Evolutionary conservation across 2,113 vertebrate genomes (phyloP).

Genomic region (Cyprinodon variegatus): DNA sequence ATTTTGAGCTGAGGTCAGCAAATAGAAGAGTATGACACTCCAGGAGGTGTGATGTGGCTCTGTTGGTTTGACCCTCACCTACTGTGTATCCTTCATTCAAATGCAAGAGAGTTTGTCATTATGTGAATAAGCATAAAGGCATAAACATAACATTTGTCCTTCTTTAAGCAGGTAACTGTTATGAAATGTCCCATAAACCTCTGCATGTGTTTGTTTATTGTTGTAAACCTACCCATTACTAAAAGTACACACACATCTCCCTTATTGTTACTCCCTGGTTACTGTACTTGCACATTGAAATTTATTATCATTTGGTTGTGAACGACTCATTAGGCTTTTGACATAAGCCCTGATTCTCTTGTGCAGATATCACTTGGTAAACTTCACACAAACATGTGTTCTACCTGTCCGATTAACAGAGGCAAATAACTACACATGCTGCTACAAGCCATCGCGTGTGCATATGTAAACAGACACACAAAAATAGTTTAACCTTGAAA

Average conservation of each 20-base stretch:
- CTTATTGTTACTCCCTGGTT: conserved; percentile 17
- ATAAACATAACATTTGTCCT: conserved; percentile 48
- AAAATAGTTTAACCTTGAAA: conserved; percentile 54
- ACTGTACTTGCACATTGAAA: too few species aligned
- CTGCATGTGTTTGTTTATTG: conserved; percentile 9
- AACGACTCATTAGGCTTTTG: conserved; percentile 29
- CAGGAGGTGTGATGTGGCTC: conserved; percentile 68
- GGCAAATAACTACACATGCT: conserved; percentile 26
- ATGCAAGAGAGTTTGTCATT: conserved; percentile 44
- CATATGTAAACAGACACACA: conserved; percentile 39
- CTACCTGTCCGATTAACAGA: conserved; percentile 12
- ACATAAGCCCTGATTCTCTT: conserved; percentile 30
- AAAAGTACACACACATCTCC: conserved; percentile 33
- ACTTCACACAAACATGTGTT: conserved; percentile 15
- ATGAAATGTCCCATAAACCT: conserved; percentile 10
- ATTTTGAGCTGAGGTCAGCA: conserved; percentile 77
- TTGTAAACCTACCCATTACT: conserved; percentile 48
- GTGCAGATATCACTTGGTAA: conserved; percentile 10
- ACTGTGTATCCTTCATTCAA: conserved; percentile 70
- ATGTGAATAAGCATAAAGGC: conserved; percentile 22
- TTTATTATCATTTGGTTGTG: too few species aligned
- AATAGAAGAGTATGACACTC: conserved; percentile 68
- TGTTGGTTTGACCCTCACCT: conserved; percentile 73
- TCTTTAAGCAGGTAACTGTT: conserved; percentile 41
- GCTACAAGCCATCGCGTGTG: conserved; percentile 26